These are phyloP conservation scores for Anoplopoma fimbria DNA, from an alignment of 2,113 vertebrate species.

Conservation along the genomic window DNA sequence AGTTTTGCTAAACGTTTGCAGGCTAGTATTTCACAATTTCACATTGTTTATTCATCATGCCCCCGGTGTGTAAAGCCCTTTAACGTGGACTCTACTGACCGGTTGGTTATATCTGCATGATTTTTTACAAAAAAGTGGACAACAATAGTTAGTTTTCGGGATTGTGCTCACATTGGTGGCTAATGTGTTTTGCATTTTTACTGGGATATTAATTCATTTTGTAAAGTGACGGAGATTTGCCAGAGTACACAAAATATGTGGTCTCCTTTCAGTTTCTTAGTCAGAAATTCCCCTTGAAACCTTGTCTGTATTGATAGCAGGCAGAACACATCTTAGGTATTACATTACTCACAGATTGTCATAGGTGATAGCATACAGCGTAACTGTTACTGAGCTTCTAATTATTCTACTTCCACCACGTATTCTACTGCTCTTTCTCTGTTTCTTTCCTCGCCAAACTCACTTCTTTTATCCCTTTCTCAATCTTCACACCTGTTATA, in stretches of 20 bases:
- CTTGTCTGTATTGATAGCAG: not conserved
- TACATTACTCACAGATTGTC: not conserved
- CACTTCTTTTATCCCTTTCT: not conserved
- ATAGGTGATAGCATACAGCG: not conserved
- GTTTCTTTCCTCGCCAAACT: not conserved
- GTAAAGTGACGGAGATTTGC: not conserved
- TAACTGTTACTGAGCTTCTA: not conserved
- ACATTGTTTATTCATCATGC: no score
- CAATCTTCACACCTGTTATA: slow-evolving; percentile 13
- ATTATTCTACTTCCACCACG: not conserved
- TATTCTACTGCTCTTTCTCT: not conserved
- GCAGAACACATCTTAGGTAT: not conserved
- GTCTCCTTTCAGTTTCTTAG: not conserved
- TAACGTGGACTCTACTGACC: no score
- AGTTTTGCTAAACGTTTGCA: no score
- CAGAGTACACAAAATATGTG: not conserved
- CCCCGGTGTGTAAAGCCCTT: no score
- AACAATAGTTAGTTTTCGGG: not conserved
- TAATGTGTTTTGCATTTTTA: not conserved
- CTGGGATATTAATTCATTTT: not conserved
- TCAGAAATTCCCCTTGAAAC: not conserved
- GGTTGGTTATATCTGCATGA: not conserved
- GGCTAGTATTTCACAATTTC: no score
- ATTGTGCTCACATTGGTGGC: not conserved
- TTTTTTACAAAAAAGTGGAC: not conserved